Base-by-base conservation (phyloP, 2,888 invertebrate species). In the Hecatera dysodea region DNA sequence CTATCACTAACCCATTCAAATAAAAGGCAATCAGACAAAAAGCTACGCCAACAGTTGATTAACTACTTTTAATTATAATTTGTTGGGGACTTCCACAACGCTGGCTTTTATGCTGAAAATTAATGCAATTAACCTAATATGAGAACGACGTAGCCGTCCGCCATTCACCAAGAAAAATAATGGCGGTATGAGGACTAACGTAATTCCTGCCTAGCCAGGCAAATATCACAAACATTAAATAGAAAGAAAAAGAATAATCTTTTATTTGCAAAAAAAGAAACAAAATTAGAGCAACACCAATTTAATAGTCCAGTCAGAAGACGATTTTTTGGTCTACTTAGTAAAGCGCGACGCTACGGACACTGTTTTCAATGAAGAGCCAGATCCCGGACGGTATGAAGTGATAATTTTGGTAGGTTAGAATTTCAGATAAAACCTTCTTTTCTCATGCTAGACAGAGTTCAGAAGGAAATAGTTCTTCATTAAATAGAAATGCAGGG, bases 71-170 rank as follows among this genome's bases (percentile, higher is more conserved):
- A 75, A 78, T 52, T 75, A 66, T 80, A 81, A 76, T 80, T 78
- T 60, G 72, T 64, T 48, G 71, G 61, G 52, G 17, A 75, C 42
- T 72, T 74, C 75, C 73, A 76, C 67, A 55, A 59, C 69, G 72
- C 72, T 80, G 68, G 82, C 83, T 86, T 86, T 86, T 83, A 83
- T 80, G 66, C 70, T 83, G 78, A 77, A 84, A 87, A 86, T 84
- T 82, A 85, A 86, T 78, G 81, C 83, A 86, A 90, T 90, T 88
- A 88, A 80, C 67, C 82, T 88, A 84, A 86, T 86, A 74, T 80
- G 15, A 84, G 73, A 27, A 82, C 79, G 78, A 67, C 76, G 78
- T 80, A n/a, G 29, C 60, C 12, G 82, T 76, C 75, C 56, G 66
- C 63, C 81, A 80, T 86, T 83, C 2, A 22, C 22, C 11, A 2